A percentile compares a stretch with the other conserved stretches of the same genome.
phyloP scores from a whole-genome alignment of 2,797 vertebrate species.

The Chrysocyon brachyurus region DNA sequence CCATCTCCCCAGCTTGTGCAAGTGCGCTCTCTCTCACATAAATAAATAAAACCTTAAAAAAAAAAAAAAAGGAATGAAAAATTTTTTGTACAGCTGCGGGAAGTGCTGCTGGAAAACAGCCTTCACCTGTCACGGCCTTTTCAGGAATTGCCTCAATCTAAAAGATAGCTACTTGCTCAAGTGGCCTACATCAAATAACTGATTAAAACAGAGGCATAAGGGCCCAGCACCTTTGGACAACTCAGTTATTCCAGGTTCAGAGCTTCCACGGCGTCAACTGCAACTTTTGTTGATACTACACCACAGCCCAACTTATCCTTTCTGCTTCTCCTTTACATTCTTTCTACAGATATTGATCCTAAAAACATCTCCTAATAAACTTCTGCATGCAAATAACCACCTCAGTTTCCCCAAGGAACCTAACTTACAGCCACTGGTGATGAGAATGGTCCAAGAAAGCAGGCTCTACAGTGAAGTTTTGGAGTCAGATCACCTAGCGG shows the following conservation, averaged over 20 bases:
- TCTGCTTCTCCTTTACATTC: conserved; percentile 37
- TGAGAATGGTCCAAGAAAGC: not conserved
- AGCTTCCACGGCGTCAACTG: conserved; percentile 5
- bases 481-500: not conserved
- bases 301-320: not conserved
- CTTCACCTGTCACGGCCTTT: conserved; percentile 56
- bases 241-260: not conserved
- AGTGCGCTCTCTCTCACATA: not conserved
- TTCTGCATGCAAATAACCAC: not conserved
- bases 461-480: not conserved
- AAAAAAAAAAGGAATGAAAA: not conserved
- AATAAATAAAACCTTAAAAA: not conserved
- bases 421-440: not conserved
- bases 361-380: conserved; percentile 33
- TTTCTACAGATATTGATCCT: not conserved
- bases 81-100: conserved; percentile 10
- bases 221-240: not conserved
- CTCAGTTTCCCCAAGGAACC: not conserved
- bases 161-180: conserved; percentile 39
- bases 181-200: not conserved
- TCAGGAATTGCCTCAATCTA: conserved; percentile 38
- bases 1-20: not conserved
- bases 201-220: conserved; percentile 1
- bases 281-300: not conserved
- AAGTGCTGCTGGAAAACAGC: conserved; percentile 59